Base-by-base conservation (phyloP, 2,113 vertebrate genomes). In the Psilopsiagon aurifrons region DNA sequence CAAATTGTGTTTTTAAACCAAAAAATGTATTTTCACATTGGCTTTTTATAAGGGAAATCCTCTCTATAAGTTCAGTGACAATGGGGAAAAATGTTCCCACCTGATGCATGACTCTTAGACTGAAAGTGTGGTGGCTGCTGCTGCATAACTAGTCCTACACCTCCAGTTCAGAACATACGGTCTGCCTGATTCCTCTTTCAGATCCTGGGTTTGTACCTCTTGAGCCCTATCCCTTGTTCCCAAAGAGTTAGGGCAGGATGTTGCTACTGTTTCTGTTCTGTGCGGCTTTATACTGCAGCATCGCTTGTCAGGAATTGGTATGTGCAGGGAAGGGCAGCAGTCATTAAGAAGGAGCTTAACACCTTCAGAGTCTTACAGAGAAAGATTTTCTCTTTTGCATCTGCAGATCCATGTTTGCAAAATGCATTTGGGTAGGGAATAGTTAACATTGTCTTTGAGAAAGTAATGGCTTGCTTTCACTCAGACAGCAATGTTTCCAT, bases 41-140 rank as follows among this genome's bases (percentile, higher is more conserved):
- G 35, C 12, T 88, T 77, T 88, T 76, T 68, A 1, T 60, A 37
- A 75, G 31, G 55, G 68, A 63, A 68, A 73, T 35, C 44, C 19
- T 86, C 20, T 70, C n/a, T 17, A 1, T 68, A 69, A 89, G 54
- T 88, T 87, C 11, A 3, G 49, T 55, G 59, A 88, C 46, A 83
- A 54, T 44, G 46, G n/a, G 60, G 27, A 78, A 43, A 74, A 78
- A 60, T 19, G 17, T 54, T 93, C 59, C 92, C 93, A 96, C 91
- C 96, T 96, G 96, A 94, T 97, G 88, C 94, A 74, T 74, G 77
- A 35, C 74, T 91, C 47, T 28, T 28, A 63, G n/a, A 13, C 49
- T 76, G 41, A 33, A 57, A 90, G 68, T 2, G 0, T 18, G n/a
- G 43, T 90, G 64, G 55, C 60, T 88, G 62, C 57, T 76, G 73